Evolutionary conservation across 2,113 vertebrate species (phyloP), one percentile per base, ranked within the genome.

Genomic region (Seriola dumerili): DNA sequence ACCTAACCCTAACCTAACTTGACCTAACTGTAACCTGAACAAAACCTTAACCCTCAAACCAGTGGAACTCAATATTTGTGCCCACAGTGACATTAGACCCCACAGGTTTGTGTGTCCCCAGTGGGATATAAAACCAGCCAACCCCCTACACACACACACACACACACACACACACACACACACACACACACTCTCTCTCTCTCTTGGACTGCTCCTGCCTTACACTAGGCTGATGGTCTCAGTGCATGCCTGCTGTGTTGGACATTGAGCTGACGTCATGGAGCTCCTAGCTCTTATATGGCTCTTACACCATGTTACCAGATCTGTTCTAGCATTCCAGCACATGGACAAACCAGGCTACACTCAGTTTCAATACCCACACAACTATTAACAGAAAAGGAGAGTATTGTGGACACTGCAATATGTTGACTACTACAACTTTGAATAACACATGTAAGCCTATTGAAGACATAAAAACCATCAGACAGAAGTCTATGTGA

Each of bases 221-320:
- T 19, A 61, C 76, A 80, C 40, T 69, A 69, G n/a, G 52, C 72
- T 79, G 71, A 73, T 71, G 12, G 13, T 40, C 61, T 59, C 7
- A 19, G 46, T 76, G 44, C 44, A 74, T 80, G 42, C 76, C 71
- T 86, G 73, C 40, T 54, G 29, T 57, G 54, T 48, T 73, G 69
- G 61, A 61, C 7, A 5, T 4, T 19, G 64, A 78, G 58, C 70
- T 52, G 67, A 23, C 3, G 10, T 67, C 32, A 17, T 61, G 52
- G 40, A 68, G 62, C 34, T 65, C 17, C 38, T 73, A 58, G 65
- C 71, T 80, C 85, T 82, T 73, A 87, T 76, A 85, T 71, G 85
- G 79, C 38, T 81, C 32, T 57, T 25, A 80, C 52, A 46, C 61
- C 32, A 11, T 34, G 58, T 59, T 69, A 61, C 62, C 42, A 83